Evolutionary conservation across 2,888 invertebrate species (phyloP), one percentile per base, ranked within the genome.

Genomic region (Carcina quercana): DNA sequence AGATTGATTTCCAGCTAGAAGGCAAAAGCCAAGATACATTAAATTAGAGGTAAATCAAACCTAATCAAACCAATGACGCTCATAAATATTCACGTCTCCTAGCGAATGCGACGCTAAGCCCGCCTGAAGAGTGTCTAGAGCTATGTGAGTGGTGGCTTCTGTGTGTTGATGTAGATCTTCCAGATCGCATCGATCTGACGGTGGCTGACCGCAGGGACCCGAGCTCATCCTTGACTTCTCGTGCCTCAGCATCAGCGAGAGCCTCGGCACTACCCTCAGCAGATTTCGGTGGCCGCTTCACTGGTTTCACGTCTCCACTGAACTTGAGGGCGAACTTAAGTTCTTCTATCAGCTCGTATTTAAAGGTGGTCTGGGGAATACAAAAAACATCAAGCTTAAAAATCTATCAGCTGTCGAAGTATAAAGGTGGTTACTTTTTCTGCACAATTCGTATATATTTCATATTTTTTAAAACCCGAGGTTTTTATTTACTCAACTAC

Each of bases 261-360:
- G 61, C 60, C 42, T 79, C 75, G n/a, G 59, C 64, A 22, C 68
- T 68, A 2, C 64, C 68, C 0, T 68, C 73, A 1, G 39, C 47
- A 0, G 59, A 55, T 24, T 66, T 73, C 14, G 58, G 50, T 2
- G 67, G 66, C 13, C 84, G 71, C 27, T 76, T 74, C 2, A 88
- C 86, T 1, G 88, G 88, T 49, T 90, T 91, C 1, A 87, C 79
- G 26, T 85, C 86, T 3, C 88, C 87, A 38, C 86, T 87, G 53
- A 89, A 91, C 39, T 83, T 85, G 0, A 89, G 47, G 2, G 88
- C 86, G 52, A 91, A 91, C 49, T 86, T 87, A 20, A 91, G 45
- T 55, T 92, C 91, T 47, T 86, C 86, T 27, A 84, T 57, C 6
- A 90, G 48, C 50, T 88, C 88, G 35, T 84, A 76, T 47, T 83